Conservation (phyloP, 2,113 vertebrate species). For the Nymphicus hollandicus region DNA sequence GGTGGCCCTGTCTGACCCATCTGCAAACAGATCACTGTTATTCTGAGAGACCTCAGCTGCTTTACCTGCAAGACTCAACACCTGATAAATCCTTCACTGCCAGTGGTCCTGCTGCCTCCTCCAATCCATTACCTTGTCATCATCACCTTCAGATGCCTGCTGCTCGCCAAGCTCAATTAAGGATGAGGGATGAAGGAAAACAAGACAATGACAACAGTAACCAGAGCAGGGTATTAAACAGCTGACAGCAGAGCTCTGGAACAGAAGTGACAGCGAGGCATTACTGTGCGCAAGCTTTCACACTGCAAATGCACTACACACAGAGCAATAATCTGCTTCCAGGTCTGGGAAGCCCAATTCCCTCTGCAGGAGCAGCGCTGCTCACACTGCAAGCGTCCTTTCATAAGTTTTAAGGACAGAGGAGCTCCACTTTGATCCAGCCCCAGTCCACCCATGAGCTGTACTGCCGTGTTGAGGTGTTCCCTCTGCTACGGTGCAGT, state of each 20-base stretch:
- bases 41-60: neutral
- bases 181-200: neutral
- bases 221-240: neutral
- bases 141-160: neutral
- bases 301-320: fast-evolving
- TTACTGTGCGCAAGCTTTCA: neutral
- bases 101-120: neutral
- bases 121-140: neutral
- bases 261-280: fast-evolving
- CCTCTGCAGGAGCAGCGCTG: neutral
- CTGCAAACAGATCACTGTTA: neutral
- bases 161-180: neutral
- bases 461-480: neutral
- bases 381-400: neutral
- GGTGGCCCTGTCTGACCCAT: neutral
- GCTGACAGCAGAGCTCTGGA: neutral
- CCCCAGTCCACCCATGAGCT: neutral
- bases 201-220: neutral
- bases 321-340: neutral
- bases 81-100: neutral
- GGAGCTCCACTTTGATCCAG: neutral
- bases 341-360: neutral
- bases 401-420: neutral
- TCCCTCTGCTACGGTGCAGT: neutral
- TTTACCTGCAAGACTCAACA: neutral